Evolutionary conservation across 2,797 vertebrate genomes (phyloP).

Genomic region (Notolepis coatsorum): DNA sequence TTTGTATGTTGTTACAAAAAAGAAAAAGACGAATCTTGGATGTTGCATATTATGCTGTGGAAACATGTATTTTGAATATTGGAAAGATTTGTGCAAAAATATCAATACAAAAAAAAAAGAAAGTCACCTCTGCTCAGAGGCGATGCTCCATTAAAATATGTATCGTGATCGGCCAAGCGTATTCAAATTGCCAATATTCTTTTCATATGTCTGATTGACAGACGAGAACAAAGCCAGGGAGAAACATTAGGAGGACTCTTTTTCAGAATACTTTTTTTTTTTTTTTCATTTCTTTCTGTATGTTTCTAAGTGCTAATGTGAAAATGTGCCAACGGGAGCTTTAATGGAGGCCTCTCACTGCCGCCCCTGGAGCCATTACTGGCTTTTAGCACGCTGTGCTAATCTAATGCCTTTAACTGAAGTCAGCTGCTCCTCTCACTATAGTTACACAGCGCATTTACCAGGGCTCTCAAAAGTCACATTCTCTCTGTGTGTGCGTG

Average conservation of each 20-base stretch:
- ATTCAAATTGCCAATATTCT: slow-evolving; percentile 39
- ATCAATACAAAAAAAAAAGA: too few species aligned
- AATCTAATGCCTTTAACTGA: slow-evolving; percentile 73
- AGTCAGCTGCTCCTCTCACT: slow-evolving; percentile 72
- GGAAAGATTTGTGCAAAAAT: too few species aligned
- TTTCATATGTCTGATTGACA: slow-evolving; percentile 24
- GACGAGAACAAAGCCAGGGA: slow-evolving; percentile 3
- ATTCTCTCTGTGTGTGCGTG: slow-evolving; percentile 16
- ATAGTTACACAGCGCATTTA: slow-evolving; percentile 52
- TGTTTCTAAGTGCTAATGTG: slow-evolving; percentile 48
- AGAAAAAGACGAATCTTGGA: too few species aligned
- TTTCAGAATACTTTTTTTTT: slow-evolving; percentile 23
- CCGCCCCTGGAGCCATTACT: slow-evolving; percentile 62
- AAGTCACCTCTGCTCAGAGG: slow-evolving; percentile 45
- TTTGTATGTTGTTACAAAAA: too few species aligned
- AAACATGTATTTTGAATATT: too few species aligned
- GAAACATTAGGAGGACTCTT: slow-evolving; percentile 39
- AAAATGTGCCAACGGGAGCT: slow-evolving; percentile 51
- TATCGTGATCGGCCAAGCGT: slow-evolving; percentile 22
- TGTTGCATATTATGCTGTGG: too few species aligned
- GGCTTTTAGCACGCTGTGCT: slow-evolving; percentile 57
- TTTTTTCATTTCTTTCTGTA: not conserved
- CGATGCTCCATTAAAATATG: slow-evolving; percentile 49
- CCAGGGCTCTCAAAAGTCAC: slow-evolving; percentile 35
- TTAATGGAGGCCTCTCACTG: slow-evolving; percentile 70